Base-by-base conservation (phyloP, 2,888 invertebrate species). In the Neoscelio sp. region DNA sequence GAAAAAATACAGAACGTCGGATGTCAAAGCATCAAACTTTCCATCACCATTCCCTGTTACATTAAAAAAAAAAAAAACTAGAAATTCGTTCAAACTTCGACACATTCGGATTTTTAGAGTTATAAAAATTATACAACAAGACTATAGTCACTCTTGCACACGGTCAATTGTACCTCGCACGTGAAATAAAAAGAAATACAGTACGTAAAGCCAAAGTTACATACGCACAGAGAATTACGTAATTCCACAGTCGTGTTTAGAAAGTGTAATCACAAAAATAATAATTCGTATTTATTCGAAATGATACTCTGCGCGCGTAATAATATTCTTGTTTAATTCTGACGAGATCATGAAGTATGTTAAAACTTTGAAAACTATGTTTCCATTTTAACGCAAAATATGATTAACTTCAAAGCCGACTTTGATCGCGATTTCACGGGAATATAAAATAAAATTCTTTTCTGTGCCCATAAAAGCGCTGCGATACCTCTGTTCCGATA, bases 131-230 rank as follows among this genome's bases (percentile, higher is more conserved):
- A 56, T 56, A 46, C 18, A 18, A n/a, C 40, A 70, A 48, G n/a
- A n/a, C n/a, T n/a, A n/a, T n/a, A n/a, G n/a, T 35, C 64, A 28
- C 40, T 50, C 38, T 40, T 26, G 33, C 48, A 38, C 10, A 38
- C 40, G 15, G 26, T 50, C 35, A 64, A 50, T 15, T 15, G 4
- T 18, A n/a, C 13, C 2, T 64, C 50, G 17, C 48, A 26, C 20
- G 23, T 12, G n/a, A 28, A 52, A 23, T 44, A 50, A 62, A 62
- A 28, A n/a, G n/a, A n/a, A 73, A 52, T 52, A 60, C 38, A 74
- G 44, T 50, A 58, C 38, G 20, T 15, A 64, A 58, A 65, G 38
- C 8, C 12, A 10, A 65, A 40, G n/a, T 48, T 52, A 65, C 58
- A 23, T 74, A 74, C 65, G 65, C 30, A 12, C 17, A 35, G 7